phyloP scores from a whole-genome alignment of 2,888 invertebrate species.

The Papilio elwesi region DNA sequence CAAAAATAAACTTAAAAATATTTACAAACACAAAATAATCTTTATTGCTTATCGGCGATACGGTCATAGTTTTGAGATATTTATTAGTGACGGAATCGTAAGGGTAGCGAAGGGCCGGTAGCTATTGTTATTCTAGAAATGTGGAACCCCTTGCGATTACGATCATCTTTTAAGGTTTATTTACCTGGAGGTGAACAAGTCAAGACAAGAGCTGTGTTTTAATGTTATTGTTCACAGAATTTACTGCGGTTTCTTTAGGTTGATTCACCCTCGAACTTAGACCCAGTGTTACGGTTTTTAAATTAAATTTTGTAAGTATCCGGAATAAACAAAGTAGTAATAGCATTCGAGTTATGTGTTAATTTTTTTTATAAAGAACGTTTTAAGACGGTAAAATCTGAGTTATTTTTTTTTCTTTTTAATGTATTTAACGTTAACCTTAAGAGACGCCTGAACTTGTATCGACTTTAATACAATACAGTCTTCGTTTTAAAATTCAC shows the following conservation, averaged over 20 bases:
- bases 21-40: slow-evolving; percentile 7
- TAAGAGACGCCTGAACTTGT: too few species aligned
- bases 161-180: slow-evolving; percentile 45
- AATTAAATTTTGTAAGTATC: neutral
- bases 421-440: too few species aligned
- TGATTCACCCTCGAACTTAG: neutral
- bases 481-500: too few species aligned
- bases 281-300: neutral
- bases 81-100: slow-evolving; percentile 26
- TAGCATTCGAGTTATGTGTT: too few species aligned
- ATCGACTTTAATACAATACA: too few species aligned
- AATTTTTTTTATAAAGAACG: too few species aligned
- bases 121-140: slow-evolving; percentile 49
- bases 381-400: too few species aligned
- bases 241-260: neutral
- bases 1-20: neutral
- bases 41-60: slow-evolving; percentile 15
- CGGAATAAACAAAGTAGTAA: neutral
- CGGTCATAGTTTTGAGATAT: slow-evolving; percentile 22
- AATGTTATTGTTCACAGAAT: slow-evolving; percentile 1
- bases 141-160: slow-evolving; percentile 48
- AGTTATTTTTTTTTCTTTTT: too few species aligned
- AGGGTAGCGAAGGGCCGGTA: slow-evolving; percentile 44
- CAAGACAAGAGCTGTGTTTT: slow-evolving; percentile 50
- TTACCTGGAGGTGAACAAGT: slow-evolving; percentile 60